Conservation (phyloP, 2,797 vertebrate species). For the Zenarchopterus dispar region DNA sequence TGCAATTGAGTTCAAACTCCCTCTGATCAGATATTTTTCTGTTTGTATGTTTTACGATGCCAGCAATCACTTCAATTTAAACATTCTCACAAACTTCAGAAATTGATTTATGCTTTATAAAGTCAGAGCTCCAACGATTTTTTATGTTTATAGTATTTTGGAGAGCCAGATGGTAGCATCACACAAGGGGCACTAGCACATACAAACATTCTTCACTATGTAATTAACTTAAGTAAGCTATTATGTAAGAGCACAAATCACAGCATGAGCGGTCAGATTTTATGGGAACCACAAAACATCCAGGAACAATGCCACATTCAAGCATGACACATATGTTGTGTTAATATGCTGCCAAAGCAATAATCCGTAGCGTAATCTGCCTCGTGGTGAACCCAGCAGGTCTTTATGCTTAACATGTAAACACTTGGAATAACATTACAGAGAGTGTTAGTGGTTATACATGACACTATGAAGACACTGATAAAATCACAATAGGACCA, state of each 20-base stretch:
- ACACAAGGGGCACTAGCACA: constrained; percentile 23
- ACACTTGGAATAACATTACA: constrained; percentile 4
- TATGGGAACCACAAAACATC: too few species aligned
- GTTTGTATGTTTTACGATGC: constrained; percentile 7
- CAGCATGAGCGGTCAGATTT: not conserved
- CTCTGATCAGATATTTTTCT: constrained; percentile 24
- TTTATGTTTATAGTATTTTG: constrained; percentile 22
- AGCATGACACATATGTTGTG: constrained; percentile 5
- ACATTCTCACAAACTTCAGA: constrained; percentile 19
- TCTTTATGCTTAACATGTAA: not conserved
- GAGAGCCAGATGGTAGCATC: constrained; percentile 37
- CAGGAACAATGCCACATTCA: not conserved
- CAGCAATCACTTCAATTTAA: constrained; percentile 27
- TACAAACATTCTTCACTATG: constrained; percentile 11
- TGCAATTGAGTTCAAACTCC: constrained; percentile 28
- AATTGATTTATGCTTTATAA: constrained; percentile 18
- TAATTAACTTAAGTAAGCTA: constrained; percentile 21
- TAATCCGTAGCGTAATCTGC: constrained; percentile 24
- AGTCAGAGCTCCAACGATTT: constrained; percentile 3
- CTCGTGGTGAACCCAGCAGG: constrained; percentile 6
- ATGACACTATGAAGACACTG: not conserved
- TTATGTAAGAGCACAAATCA: constrained; percentile 12
- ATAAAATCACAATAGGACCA: not conserved
- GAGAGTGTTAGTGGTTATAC: not conserved
- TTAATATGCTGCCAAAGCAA: not conserved